Evolutionary conservation across 1,140 invertebrate species (phyloP), one percentile per base, ranked within the genome.

Genomic region (Polypedilum vanderplanki): DNA sequence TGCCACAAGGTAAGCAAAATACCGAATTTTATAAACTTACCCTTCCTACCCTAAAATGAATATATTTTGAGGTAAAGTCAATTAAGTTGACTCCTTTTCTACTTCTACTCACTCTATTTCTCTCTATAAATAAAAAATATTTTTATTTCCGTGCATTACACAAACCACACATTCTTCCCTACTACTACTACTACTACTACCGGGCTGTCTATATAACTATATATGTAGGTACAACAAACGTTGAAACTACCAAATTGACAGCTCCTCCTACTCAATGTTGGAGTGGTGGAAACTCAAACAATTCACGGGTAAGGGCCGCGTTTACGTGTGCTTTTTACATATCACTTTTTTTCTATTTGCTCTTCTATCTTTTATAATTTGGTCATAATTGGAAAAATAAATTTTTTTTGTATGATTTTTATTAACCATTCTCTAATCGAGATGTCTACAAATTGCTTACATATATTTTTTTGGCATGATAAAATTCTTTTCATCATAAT

Each of bases 241-340:
- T 74, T 70, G 65, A 70, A 22, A 70, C 24, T 33, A 33, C 65
- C 65, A 70, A 70, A 70, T 70, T 70, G 65, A 70, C 65, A 70
- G 65, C 65, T 20, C 65, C 65, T 70, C 65, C 65, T 18, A 20
- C 17, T 22, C 17, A 18, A 22, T 20, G 17, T 70, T 22, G 20
- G 40, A 40, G 24, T n/a, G 15, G 73, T 74, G 40, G 41, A 74
- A 74, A 74, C 41, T 41, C 40, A 41, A 74, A 74, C 73, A 74
- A 74, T 46, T 41, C 73, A 74, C 73, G 41, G 40, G 41, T 46
- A 74, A 40, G 40, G 40, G 17, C 5, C 15, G 73, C 73, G 18
- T 46, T 20, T 40, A 33, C 22, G 22, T 73, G 22, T 73, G 73
- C 15, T 40, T 33, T 33, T 74, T 15, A n/a, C n/a, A n/a, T n/a